phyloP scores from a whole-genome alignment of 2,797 vertebrate species.

The Erpetoichthys calabaricus region DNA sequence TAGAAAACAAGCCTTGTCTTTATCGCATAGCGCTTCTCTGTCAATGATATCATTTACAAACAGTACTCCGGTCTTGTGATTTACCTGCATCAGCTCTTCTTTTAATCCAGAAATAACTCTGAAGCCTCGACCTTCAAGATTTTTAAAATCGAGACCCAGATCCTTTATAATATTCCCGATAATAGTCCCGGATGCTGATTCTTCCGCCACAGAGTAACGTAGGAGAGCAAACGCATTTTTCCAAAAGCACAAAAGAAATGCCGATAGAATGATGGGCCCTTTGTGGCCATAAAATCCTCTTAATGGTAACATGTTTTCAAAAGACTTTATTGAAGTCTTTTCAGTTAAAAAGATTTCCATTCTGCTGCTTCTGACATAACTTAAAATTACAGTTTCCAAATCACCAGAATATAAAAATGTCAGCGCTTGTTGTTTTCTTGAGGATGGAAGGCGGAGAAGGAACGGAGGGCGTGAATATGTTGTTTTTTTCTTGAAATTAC shows the following conservation, averaged over 20 bases:
- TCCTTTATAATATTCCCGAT: constrained; percentile 57
- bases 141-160: constrained; percentile 41
- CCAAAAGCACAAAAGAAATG: constrained; percentile 20
- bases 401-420: too few relatives aligned
- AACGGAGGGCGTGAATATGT: too few relatives aligned
- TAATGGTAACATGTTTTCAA: too few relatives aligned
- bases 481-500: too few relatives aligned
- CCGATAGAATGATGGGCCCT: constrained; percentile 2
- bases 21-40: constrained; percentile 49
- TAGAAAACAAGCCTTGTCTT: constrained; percentile 29
- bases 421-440: too few relatives aligned
- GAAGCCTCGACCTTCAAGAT: constrained; percentile 32
- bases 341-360: too few relatives aligned
- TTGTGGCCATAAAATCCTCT: too few relatives aligned
- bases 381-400: too few relatives aligned
- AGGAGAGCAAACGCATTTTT: constrained; percentile 36
- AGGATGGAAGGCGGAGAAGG: too few relatives aligned
- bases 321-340: too few relatives aligned
- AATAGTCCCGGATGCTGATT: constrained; percentile 38
- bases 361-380: too few relatives aligned
- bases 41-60: constrained; percentile 44
- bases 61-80: constrained; percentile 44
- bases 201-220: constrained; percentile 53
- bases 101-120: constrained; percentile 43
- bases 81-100: constrained; percentile 42